phyloP scores from a whole-genome alignment of 2,888 invertebrate genomes.

The Hydrotaea diabolus region DNA sequence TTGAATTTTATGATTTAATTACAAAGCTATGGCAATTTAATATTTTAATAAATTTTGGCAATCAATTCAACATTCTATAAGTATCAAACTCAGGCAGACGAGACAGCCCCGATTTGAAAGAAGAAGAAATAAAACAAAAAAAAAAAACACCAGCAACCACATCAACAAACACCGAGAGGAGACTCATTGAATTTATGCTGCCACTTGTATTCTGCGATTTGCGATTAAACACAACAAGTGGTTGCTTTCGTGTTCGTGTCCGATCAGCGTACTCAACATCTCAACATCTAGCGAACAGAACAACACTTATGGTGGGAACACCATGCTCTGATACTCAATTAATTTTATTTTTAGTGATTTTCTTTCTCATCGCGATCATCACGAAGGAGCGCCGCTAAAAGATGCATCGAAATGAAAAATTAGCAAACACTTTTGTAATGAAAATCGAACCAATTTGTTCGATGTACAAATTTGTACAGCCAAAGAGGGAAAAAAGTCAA shows the following conservation, averaged over 20 bases:
- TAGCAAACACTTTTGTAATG: conserved; percentile 42
- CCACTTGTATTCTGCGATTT: conserved; percentile 55
- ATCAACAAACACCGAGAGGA: conserved; percentile 2
- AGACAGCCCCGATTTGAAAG: conserved; percentile 25
- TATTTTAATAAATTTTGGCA: conserved; percentile 46
- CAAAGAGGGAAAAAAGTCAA: conserved; percentile 26
- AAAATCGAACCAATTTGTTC: conserved; percentile 53
- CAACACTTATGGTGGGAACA: conserved; percentile 20
- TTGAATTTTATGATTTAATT: conserved; percentile 52
- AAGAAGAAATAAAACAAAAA: no score
- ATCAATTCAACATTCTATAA: conserved; percentile 30
- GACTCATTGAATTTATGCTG: conserved; percentile 38
- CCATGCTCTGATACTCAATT: conserved; percentile 49
- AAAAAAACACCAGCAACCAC: neutral
- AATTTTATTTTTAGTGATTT: conserved; percentile 44
- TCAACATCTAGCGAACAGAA: conserved; percentile 15
- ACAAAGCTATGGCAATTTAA: conserved; percentile 47
- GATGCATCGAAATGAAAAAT: conserved; percentile 46
- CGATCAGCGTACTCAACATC: conserved; percentile 25
- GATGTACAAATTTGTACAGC: conserved; percentile 40
- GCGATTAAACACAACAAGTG: conserved; percentile 60
- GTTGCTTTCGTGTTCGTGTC: conserved; percentile 38
- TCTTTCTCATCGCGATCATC: neutral
- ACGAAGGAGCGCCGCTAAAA: conserved; percentile 32
- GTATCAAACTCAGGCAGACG: conserved; percentile 5